Base-by-base conservation (phyloP, 2,888 invertebrate species). In the Autographa gamma region DNA sequence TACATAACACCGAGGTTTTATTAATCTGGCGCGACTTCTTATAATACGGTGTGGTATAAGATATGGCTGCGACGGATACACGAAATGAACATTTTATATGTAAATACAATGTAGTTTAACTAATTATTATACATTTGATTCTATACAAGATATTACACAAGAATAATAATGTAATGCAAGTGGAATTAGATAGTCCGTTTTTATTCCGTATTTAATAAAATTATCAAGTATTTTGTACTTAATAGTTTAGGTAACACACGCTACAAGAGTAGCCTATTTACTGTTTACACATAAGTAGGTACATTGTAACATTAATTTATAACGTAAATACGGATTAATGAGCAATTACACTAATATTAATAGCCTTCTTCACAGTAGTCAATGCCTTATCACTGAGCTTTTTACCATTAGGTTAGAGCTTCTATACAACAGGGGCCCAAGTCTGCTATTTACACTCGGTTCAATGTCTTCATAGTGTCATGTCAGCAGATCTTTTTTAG, bases 161-260 rank as follows among this genome's bases (percentile, higher is more conserved):
- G 73, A 79, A 78, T 74, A 72, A 79, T 69, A 72, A 72, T 73
- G 70, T 78, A 78, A 76, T 73, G 67, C 68, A 78, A 76, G 76
- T 79, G 80, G 73, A 77, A 81, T 78, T 69, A 76, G 76, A 77
- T 74, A 78, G 60, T 79, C 76, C 76, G 54, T 68, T 68, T 64
- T 75, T 79, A 76, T 82, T 76, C 78, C 58, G 63, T 62, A 67
- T 60, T 56, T 79, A 84, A 82, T 83, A 81, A 72, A 77, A 75
- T 81, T 80, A 84, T 41, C 73, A 78, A 81, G 79, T 82, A 81
- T 81, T 87, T 88, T 88, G 88, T 88, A 88, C 87, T 87, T 86
- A 76, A 81, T 79, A 82, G 80, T 86, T 81, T 66, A 63, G 73
- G 58, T 74, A 82, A 75, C 52, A 61, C 70, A 69, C 63, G 58